These are phyloP conservation scores for Orientallactaga sibirica DNA, from an alignment of 2,797 vertebrate species.

Conservation along the genomic window DNA sequence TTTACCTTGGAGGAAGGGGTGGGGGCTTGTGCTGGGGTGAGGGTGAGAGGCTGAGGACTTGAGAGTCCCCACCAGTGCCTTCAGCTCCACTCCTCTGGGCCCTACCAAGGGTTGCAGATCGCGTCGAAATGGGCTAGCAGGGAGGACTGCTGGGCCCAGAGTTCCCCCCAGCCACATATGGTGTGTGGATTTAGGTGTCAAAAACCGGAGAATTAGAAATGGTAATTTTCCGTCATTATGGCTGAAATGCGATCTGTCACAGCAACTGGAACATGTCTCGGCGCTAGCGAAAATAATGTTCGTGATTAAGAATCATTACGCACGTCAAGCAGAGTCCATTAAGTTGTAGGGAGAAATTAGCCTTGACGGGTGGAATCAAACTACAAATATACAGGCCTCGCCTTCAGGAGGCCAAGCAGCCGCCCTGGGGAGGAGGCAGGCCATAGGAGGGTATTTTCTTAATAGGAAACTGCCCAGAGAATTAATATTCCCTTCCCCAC, in stretches of 20 bases:
- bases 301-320: conserved; percentile 93
- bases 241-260: conserved; percentile 93
- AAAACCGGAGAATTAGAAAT: conserved; percentile 91
- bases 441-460: conserved; percentile 79
- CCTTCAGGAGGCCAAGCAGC: conserved; percentile 80
- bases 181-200: conserved; percentile 91
- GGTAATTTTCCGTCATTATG: conserved; percentile 93
- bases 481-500: conserved; percentile 23
- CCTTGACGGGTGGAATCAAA: conserved; percentile 90
- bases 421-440: conserved; percentile 58
- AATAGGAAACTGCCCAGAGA: conserved; percentile 77
- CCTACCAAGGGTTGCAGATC: no score
- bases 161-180: conserved; percentile 89
- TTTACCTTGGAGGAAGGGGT: not conserved
- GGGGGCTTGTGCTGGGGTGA: no score
- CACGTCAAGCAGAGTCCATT: conserved; percentile 91
- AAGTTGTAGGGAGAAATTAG: conserved; percentile 92
- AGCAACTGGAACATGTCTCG: conserved; percentile 93
- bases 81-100: not conserved
- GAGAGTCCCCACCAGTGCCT: not conserved
- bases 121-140: not conserved
- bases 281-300: conserved; percentile 91
- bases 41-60: no score
- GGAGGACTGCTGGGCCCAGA: conserved; percentile 68
- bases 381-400: conserved; percentile 90